phyloP scores from a whole-genome alignment of 2,888 invertebrate species.

The Watsonalla binaria region DNA sequence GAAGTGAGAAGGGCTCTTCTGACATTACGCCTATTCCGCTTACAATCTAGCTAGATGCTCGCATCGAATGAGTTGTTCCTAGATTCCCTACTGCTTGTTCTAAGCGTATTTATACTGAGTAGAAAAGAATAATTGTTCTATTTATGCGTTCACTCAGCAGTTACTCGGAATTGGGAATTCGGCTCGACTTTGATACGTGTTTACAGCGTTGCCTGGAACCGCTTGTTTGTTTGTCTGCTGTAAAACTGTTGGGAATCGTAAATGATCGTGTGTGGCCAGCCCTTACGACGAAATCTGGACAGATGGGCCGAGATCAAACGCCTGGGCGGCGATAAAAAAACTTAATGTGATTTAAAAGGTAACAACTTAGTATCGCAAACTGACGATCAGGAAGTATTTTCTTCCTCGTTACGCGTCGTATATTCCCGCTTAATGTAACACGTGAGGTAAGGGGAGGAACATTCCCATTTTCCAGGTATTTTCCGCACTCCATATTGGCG shows the following conservation, averaged over 20 bases:
- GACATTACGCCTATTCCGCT: no score
- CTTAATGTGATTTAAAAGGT: conserved; percentile 70
- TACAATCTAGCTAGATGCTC: no score
- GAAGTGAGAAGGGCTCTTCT: no score
- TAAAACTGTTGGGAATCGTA: conserved; percentile 74
- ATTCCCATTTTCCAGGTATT: conserved; percentile 73
- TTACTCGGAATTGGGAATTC: conserved; percentile 63
- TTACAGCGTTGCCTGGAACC: conserved; percentile 67
- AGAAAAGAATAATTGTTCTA: conserved; percentile 29
- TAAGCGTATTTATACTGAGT: not conserved
- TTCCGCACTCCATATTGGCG: conserved; percentile 70
- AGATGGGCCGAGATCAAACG: conserved; percentile 76
- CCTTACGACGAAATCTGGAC: conserved; percentile 76
- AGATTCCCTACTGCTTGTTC: not conserved
- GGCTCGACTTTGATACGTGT: conserved; percentile 68
- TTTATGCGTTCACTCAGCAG: conserved; percentile 26
- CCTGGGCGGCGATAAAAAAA: conserved; percentile 63
- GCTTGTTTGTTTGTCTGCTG: conserved; percentile 73
- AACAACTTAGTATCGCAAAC: conserved; percentile 62
- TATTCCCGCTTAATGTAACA: conserved; percentile 25
- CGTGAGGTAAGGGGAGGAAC: conserved; percentile 41
- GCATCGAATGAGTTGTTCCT: no score
- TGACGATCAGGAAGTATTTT: conserved; percentile 32
- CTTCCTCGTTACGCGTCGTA: conserved; percentile 35
- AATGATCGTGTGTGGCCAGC: conserved; percentile 77